phyloP scores from a whole-genome alignment of 2,113 vertebrate species.

The Heteronetta atricapilla region DNA sequence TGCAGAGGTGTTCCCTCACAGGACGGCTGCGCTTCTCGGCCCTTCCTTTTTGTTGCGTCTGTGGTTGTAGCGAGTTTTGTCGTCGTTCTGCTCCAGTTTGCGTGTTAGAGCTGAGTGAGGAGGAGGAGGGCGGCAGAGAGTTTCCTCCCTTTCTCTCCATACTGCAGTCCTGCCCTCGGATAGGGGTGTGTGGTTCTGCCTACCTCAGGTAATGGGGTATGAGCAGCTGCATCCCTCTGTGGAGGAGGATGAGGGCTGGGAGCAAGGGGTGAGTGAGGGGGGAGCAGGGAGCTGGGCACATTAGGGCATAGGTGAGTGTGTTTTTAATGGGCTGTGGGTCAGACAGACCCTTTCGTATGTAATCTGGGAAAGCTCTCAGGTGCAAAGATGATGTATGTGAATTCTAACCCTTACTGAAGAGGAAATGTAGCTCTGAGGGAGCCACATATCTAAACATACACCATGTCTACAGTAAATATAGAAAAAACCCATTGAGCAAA shows the following conservation, averaged over 20 bases:
- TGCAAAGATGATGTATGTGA: accelerated
- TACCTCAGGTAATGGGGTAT: accelerated
- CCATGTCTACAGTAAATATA: background rate
- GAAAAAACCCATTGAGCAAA: background rate
- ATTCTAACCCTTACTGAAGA: accelerated
- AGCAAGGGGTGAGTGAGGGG: no score
- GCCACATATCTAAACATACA: background rate
- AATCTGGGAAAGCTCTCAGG: accelerated
- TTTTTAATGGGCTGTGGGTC: background rate
- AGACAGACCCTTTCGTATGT: accelerated
- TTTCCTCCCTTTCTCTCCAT: no score
- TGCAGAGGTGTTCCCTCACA: background rate
- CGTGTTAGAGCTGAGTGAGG: background rate
- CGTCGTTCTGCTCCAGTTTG: accelerated
- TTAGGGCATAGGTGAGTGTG: background rate
- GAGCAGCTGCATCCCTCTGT: no score
- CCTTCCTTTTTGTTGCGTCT: no score
- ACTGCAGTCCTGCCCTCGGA: accelerated
- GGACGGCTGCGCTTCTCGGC: accelerated
- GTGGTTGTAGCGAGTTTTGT: accelerated
- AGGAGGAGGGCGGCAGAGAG: background rate
- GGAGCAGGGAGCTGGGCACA: accelerated
- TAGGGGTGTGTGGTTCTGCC: accelerated
- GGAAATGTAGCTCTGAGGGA: background rate
- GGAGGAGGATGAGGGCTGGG: background rate